phyloP scores from a whole-genome alignment of 2,797 vertebrate species.

The Microchirus variegatus region DNA sequence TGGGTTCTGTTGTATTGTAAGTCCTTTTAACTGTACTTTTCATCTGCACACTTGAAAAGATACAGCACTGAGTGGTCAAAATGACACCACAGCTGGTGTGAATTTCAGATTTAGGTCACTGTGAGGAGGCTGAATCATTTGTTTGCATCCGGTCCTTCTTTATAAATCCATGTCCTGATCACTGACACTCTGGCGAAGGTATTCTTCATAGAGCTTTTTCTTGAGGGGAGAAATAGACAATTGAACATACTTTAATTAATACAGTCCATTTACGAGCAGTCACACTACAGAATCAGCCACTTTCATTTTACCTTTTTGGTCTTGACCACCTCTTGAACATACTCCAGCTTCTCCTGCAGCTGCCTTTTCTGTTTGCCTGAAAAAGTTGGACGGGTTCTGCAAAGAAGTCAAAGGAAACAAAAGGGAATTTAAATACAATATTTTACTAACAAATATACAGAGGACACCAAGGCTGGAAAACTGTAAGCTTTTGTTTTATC shows the following conservation, averaged over 20 bases:
- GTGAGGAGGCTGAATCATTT: conserved; percentile 13
- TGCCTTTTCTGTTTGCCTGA: conserved; percentile 85
- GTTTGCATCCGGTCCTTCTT: not conserved
- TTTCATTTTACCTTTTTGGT: conserved; percentile 80
- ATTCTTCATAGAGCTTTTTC: conserved; percentile 87
- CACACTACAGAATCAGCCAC: not conserved
- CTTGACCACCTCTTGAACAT: conserved; percentile 83
- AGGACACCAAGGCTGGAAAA: too few relatives aligned
- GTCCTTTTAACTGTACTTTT: too few relatives aligned
- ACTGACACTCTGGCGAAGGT: conserved; percentile 86
- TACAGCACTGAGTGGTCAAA: conserved; percentile 6
- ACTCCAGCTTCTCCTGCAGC: conserved; percentile 83
- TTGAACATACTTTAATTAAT: not conserved
- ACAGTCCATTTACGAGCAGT: not conserved
- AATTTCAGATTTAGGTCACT: not conserved
- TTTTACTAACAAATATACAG: too few relatives aligned
- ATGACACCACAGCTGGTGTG: not conserved
- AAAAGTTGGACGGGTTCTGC: conserved; percentile 80
- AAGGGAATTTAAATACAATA: not conserved
- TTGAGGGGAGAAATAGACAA: conserved; percentile 45
- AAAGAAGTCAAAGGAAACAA: conserved; percentile 17
- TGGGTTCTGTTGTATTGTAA: conserved; percentile 22
- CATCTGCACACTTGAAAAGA: conserved; percentile 2
- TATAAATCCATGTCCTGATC: conserved; percentile 84
- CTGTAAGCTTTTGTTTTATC: too few relatives aligned